phyloP scores from a whole-genome alignment of 2,888 invertebrate genomes.

The Philonicus albiceps region DNA sequence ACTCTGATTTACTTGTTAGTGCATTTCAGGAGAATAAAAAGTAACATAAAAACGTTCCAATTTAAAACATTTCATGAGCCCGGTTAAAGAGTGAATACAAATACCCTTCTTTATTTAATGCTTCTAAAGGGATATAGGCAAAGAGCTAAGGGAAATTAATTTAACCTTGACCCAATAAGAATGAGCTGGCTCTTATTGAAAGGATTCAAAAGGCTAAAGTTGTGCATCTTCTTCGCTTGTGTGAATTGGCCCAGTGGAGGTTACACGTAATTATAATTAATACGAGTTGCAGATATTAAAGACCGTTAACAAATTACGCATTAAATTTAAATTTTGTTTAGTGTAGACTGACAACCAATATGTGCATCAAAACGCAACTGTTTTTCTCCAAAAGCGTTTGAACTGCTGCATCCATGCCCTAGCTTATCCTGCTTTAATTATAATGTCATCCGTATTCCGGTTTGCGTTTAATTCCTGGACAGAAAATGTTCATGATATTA shows the following conservation, averaged over 20 bases:
- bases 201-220: background rate
- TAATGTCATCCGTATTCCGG: background rate
- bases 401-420: background rate
- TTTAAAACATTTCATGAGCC: background rate
- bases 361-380: background rate
- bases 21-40: background rate
- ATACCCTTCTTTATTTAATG: background rate
- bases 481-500: background rate
- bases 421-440: background rate
- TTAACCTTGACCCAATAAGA: background rate
- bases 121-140: background rate
- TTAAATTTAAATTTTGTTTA: background rate
- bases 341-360: background rate
- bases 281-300: background rate
- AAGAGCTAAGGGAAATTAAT: background rate
- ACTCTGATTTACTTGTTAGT: background rate
- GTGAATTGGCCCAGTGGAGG: background rate
- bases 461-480: background rate
- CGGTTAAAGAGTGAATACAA: background rate
- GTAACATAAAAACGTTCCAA: background rate
- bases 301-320: background rate
- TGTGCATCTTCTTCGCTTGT: background rate
- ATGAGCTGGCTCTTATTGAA: background rate
- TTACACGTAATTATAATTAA: background rate
- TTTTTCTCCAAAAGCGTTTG: background rate